These are phyloP conservation scores for Dasypogon diadema DNA, from an alignment of 2,888 invertebrate species.

Conservation along the genomic window DNA sequence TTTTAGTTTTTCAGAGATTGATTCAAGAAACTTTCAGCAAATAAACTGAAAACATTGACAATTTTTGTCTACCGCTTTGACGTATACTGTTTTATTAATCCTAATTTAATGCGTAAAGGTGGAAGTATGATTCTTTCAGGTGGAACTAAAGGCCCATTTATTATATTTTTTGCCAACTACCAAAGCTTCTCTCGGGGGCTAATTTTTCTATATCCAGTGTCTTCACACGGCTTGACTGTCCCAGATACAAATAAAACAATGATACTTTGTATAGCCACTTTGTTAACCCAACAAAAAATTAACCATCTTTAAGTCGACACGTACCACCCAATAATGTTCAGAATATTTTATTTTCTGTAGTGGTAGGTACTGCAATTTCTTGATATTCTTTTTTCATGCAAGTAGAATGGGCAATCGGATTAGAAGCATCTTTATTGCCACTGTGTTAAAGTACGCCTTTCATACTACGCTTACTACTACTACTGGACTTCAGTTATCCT, in stretches of 20 bases:
- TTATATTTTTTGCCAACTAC: neutral
- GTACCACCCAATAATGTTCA: constrained; percentile 6
- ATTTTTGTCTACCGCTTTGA: neutral
- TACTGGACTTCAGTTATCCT: neutral
- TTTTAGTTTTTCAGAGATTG: too few relatives aligned
- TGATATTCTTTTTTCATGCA: constrained; percentile 13
- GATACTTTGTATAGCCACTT: constrained; percentile 4
- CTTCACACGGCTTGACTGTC: neutral
- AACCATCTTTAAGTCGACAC: constrained; percentile 44
- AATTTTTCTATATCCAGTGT: neutral
- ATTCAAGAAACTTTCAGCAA: too few relatives aligned
- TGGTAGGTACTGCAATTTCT: neutral
- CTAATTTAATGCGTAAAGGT: neutral
- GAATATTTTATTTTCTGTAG: constrained; percentile 38
- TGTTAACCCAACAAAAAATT: constrained; percentile 20
- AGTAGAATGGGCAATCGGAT: neutral
- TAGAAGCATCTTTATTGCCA: constrained; percentile 16
- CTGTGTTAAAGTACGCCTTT: constrained; percentile 2
- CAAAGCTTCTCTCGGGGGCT: neutral
- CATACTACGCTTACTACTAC: constrained; percentile 7
- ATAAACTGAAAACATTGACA: too few relatives aligned
- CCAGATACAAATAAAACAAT: neutral
- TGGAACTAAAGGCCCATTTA: neutral
- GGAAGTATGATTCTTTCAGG: neutral
- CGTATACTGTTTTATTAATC: neutral